Conservation (phyloP, 2,113 vertebrate species). For the Silurus asotus region DNA sequence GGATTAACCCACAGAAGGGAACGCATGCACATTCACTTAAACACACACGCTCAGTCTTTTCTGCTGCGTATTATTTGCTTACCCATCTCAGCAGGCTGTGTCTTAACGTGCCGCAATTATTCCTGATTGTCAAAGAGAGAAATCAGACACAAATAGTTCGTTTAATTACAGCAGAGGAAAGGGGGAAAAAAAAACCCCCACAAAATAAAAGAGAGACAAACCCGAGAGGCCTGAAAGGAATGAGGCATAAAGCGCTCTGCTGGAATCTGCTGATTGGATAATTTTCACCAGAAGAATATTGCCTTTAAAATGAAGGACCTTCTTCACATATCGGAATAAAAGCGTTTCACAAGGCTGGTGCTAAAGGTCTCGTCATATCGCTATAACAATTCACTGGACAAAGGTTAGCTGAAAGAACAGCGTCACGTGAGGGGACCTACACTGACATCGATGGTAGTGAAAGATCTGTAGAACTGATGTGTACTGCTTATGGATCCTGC, state of each 20-base stretch:
- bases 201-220: background rate
- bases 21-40: background rate
- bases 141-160: constrained; percentile 45
- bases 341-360: constrained; percentile 24
- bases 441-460: background rate
- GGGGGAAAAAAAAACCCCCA: background rate
- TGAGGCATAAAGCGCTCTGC: constrained; percentile 25
- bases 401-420: constrained; percentile 39
- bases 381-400: constrained; percentile 42
- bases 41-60: constrained; percentile 17
- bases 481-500: background rate
- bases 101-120: constrained; percentile 47
- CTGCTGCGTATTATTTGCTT: constrained; percentile 48
- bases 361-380: constrained; percentile 44
- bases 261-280: constrained; percentile 25
- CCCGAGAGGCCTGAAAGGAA: constrained; percentile 29
- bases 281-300: constrained; percentile 14
- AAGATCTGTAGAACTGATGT: background rate
- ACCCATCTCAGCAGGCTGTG: constrained; percentile 53
- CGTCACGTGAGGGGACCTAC: background rate
- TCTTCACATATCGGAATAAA: constrained; percentile 23
- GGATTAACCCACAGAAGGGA: constrained; percentile 25
- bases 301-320: constrained; percentile 20
- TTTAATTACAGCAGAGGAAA: constrained; percentile 42
- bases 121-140: constrained; percentile 49